Conservation (phyloP, 2,113 vertebrate species). For the Centropus unirufus region DNA sequence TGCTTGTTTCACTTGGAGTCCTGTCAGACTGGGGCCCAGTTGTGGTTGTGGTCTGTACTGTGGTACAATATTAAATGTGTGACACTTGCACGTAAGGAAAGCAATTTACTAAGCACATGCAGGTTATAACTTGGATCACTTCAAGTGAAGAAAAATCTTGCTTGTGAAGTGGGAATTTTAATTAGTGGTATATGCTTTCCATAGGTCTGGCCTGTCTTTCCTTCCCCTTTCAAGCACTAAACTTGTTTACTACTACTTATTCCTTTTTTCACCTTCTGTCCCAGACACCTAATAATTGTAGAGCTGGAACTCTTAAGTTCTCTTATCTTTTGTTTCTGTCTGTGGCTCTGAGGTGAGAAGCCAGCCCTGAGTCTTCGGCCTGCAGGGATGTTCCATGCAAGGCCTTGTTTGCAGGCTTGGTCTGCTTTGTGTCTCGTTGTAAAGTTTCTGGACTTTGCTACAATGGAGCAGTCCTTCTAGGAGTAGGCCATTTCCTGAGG, state of each 20-base stretch:
- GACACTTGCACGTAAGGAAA: neutral
- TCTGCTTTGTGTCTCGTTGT: neutral
- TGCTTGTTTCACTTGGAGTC: neutral
- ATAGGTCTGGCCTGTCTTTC: neutral
- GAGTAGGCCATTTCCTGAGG: neutral
- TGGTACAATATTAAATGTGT: neutral
- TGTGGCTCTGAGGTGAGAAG: neutral
- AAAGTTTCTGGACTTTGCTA: neutral
- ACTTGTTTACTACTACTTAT: neutral
- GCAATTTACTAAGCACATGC: neutral
- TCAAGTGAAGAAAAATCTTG: neutral
- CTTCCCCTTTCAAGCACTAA: neutral
- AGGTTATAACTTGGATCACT: rapidly evolving
- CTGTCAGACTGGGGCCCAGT: neutral
- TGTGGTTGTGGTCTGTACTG: neutral
- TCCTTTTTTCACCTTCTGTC: neutral
- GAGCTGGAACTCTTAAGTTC: neutral
- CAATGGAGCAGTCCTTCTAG: neutral
- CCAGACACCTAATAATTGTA: neutral
- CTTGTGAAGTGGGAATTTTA: neutral
- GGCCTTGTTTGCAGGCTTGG: neutral
- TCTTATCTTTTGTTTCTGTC: slow-evolving; percentile 7
- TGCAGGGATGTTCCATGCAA: neutral
- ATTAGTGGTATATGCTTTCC: neutral
- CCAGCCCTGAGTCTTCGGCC: neutral